phyloP scores from a whole-genome alignment of 2,113 vertebrate genomes.

The Gymnorhina tibicen region DNA sequence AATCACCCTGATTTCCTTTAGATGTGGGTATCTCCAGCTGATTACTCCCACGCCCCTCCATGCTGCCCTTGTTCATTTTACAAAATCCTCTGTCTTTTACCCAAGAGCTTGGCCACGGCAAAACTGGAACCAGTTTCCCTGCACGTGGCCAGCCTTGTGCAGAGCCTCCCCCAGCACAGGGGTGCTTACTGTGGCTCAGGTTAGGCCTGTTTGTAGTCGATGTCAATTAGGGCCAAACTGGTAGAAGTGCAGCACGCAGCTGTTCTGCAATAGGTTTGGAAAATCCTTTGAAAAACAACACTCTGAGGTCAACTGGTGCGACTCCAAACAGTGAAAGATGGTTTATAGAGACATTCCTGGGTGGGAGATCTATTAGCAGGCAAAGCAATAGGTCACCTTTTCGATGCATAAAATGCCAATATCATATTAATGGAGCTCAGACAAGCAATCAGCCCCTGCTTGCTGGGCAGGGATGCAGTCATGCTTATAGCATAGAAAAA shows the following conservation, averaged over 20 bases:
- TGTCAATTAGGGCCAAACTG: not conserved
- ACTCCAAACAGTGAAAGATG: not conserved
- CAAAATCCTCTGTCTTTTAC: not conserved
- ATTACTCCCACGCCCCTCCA: accelerated
- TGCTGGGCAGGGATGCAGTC: not conserved
- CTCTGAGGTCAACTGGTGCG: not conserved
- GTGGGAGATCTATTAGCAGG: not conserved
- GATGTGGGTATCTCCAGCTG: accelerated
- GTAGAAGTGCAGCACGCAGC: not conserved
- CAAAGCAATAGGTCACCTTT: slow-evolving; percentile 14
- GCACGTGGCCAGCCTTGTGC: not conserved
- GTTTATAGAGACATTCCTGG: not conserved
- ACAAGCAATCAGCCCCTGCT: not conserved
- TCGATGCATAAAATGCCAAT: not conserved
- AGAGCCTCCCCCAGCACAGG: not conserved
- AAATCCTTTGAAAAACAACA: not conserved
- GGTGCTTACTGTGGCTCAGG: not conserved
- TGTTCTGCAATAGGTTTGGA: not conserved
- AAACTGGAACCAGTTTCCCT: not conserved
- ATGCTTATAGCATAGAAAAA: not conserved
- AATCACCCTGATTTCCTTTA: not conserved
- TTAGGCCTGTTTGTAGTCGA: not conserved
- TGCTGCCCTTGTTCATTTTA: not conserved
- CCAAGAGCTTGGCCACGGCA: not conserved
- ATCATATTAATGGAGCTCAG: not conserved